Percentiles rank a stretch among this genome's conserved stretches.
Conservation (phyloP, 2,888 invertebrate genomes). For the Lithophane semibrunnea region DNA sequence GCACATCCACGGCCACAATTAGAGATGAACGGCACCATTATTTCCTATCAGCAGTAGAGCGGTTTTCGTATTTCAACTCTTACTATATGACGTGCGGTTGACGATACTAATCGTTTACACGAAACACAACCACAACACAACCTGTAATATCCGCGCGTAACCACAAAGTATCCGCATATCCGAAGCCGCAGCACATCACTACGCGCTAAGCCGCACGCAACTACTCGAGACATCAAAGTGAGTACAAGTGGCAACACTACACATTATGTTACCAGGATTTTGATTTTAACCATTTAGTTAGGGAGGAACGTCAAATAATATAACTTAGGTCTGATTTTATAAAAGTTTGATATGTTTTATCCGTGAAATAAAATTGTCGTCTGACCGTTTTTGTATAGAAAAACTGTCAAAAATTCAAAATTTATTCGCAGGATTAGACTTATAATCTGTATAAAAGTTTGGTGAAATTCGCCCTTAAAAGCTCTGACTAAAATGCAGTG, state of each 20-base stretch:
- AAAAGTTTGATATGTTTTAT: too few relatives aligned
- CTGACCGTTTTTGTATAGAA: too few relatives aligned
- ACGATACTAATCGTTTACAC: not conserved
- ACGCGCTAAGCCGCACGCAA: slow-evolving; percentile 15
- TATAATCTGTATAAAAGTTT: too few relatives aligned
- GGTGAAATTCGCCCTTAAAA: too few relatives aligned
- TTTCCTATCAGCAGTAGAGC: not conserved
- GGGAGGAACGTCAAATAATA: not conserved
- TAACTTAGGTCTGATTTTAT: too few relatives aligned
- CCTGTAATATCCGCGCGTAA: slow-evolving; percentile 4
- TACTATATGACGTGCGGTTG: too few relatives aligned
- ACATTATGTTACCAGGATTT: slow-evolving; percentile 13
- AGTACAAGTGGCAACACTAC: slow-evolving; percentile 26
- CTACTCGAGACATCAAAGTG: slow-evolving; percentile 61
- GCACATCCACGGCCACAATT: not conserved
- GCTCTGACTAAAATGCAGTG: too few relatives aligned
- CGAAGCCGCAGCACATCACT: slow-evolving; percentile 18
- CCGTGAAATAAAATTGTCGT: too few relatives aligned
- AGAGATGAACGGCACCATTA: not conserved
- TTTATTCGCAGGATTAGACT: too few relatives aligned
- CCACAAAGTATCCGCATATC: slow-evolving; percentile 29
- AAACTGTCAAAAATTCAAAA: too few relatives aligned
- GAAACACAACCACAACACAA: slow-evolving; percentile 4
- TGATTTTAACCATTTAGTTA: slow-evolving; percentile 28
- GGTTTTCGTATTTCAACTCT: not conserved